Base-by-base conservation (phyloP, 1,140 invertebrate genomes). In the Macrosteles quadrilineatus region DNA sequence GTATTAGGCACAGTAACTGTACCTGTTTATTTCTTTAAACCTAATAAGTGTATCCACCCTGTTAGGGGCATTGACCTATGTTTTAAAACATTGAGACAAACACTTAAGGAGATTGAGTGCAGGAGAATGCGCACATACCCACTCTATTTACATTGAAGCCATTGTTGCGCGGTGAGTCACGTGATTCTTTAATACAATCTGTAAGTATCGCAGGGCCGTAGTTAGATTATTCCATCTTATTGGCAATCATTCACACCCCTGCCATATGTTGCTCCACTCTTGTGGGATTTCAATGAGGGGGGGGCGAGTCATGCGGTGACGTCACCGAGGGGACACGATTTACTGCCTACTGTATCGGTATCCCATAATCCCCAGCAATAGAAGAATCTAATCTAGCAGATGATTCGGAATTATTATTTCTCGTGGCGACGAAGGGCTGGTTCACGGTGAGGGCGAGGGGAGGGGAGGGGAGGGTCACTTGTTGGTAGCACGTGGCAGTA, bases 221-320 rank as follows among this genome's bases (percentile, higher is more conserved):
- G 63, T 65, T 65, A 65, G 63, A 65, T 65, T 65, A 65, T 65
- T 65, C 63, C 63, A 45, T 65, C 63, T 65, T 65, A 65, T 65
- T 65, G 32, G 32, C 63, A 65, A 65, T 65, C 63, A 65, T 65
- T 65, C 63, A 65, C 63, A 65, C 63, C 43, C 63, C 63, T 23
- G 43, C 63, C 63, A 65, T 65, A 65, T 65, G 63, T 65, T 65
- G 63, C 43, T 43, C 63, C 63, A 65, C 63, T 43, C 32, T 65
- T 65, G 63, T 45, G 63, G 63, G 63, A 65, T 64, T 30, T 40
- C 62, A 43, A 40, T 65, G 63, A 40, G 31, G 6, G 47, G 21
- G 47, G 47, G 47, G 3, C 47, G 47, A 4, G 47, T 50, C 47
- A 50, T 29, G 63, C 43, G 32, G 27, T 65, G 32, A 65, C 63